Evolutionary conservation across 2,888 invertebrate genomes (phyloP), one percentile per base, ranked within the genome.

Genomic region (Pherbina coryleti): DNA sequence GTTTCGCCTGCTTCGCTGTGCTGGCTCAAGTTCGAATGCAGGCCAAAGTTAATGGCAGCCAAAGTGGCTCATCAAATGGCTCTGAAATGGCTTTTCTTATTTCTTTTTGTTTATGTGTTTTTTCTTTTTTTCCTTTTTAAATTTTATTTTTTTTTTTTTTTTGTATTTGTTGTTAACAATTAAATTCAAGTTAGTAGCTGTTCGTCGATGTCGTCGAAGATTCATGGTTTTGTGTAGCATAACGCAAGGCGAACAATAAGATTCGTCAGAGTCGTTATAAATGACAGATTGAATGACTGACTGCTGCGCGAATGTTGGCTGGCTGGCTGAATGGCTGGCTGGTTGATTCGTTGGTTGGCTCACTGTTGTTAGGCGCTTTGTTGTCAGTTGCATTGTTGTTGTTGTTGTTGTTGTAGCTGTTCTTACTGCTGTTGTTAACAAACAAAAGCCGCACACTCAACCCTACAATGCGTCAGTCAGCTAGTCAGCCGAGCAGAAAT

Each of bases 41-140:
- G 64, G 64, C 64, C 64, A 64, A 64, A 64, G 64, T 64, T 64
- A 64, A 64, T 64, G 64, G 64, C 64, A 64, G n/a, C 64, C n/a
- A 28, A 64, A 34, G 64, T 34, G 64, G 64, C 64, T 28, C n/a
- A 28, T 28, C n/a, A 28, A 14, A 34, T 14, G n/a, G 51, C 22
- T 44, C 44, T 44, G 11, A 44, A 44, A 44, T 44, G 44, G 44
- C 44, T 44, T 44, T 44, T 44, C 14, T 44, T 14, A 8, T 22
- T 55, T 72, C 19, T 57, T 72, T 17, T 72, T 72, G 22, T 22
- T 57, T 34, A 5, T 37, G n/a, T 17, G 8, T 22, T 51, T 64
- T 25, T 28, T 28, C 5, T 49, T 49, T 44, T 3, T 37, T 0
- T 31, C 51, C 31, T 28, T 49, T 49, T 25, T 25, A n/a, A n/a